A percentile compares a stretch with the other conserved stretches of the same genome.
phyloP scores from a whole-genome alignment of 92 coral and sea anemone species.

The Porites cylindrica region DNA sequence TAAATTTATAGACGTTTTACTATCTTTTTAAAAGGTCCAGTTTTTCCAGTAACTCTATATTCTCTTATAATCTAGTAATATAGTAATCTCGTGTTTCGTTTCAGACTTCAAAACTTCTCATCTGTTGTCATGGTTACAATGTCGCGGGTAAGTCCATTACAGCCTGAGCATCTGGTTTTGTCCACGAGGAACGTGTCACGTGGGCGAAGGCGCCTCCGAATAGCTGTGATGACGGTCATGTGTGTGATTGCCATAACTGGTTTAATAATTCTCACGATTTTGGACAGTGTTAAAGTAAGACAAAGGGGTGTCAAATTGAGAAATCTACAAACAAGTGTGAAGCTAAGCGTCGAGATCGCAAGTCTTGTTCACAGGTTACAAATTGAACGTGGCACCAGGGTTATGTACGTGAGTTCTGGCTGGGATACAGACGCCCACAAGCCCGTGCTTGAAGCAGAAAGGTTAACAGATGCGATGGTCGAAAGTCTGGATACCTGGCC shows the following conservation, averaged over 20 bases:
- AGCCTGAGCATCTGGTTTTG: too few species aligned
- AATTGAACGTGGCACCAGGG: slow-evolving; percentile 77
- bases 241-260: slow-evolving; percentile 30
- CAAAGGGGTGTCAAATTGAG: background rate
- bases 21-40: too few species aligned
- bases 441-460: slow-evolving; percentile 28
- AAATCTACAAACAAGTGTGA: slow-evolving; percentile 50
- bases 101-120: too few species aligned
- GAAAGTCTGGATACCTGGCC: slow-evolving; percentile 49
- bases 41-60: too few species aligned
- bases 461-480: slow-evolving; percentile 14
- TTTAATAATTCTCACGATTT: slow-evolving; percentile 6
- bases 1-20: too few species aligned
- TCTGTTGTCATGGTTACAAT: too few species aligned
- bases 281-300: slow-evolving; percentile 18
- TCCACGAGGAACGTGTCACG: background rate
- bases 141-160: too few species aligned
- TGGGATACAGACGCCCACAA: background rate
- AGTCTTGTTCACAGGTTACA: slow-evolving; percentile 72
- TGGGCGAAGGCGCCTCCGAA: slow-evolving; percentile 7
- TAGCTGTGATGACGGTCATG: slow-evolving; percentile 19
- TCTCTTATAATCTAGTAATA: too few species aligned
- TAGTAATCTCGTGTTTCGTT: too few species aligned
- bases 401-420: slow-evolving; percentile 65
- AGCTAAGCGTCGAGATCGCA: slow-evolving; percentile 61